A percentile compares a stretch with the other conserved stretches of the same genome.
Conservation (phyloP, 2,888 invertebrate genomes). For the Tyria jacobaeae region DNA sequence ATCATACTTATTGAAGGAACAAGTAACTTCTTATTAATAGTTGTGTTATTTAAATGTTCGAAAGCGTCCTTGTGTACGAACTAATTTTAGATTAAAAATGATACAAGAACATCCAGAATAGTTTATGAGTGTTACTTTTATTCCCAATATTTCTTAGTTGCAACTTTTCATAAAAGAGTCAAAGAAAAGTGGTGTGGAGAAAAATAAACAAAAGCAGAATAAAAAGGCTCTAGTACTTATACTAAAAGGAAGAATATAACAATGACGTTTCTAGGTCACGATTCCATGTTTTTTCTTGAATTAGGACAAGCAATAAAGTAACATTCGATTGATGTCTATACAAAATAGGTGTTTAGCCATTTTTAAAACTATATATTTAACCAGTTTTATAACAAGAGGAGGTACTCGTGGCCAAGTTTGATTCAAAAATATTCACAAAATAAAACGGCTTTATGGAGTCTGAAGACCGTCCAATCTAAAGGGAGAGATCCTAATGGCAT, state of each 20-base stretch:
- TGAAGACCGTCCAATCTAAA: constrained; percentile 45
- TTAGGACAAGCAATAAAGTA: not conserved
- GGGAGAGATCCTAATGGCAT: constrained; percentile 58
- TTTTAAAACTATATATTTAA: not conserved
- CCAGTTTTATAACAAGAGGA: not conserved
- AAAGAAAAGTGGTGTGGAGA: not conserved
- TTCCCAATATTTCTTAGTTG: not conserved
- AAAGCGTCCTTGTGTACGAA: no score
- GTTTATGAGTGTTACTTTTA: no score
- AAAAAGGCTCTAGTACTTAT: not conserved
- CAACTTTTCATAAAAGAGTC: not conserved
- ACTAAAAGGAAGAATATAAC: not conserved
- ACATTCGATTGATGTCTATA: not conserved
- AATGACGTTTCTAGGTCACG: not conserved
- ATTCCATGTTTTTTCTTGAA: not conserved
- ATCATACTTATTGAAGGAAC: no score
- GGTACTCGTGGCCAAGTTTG: not conserved
- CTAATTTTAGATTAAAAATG: no score
- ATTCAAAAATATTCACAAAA: constrained; percentile 30
- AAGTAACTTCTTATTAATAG: no score
- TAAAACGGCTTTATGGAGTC: constrained; percentile 46
- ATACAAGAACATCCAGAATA: no score
- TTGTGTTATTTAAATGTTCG: no score
- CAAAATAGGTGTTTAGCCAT: not conserved
- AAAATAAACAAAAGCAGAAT: not conserved